phyloP scores from a whole-genome alignment of 2,113 vertebrate species.

The Saguinus midas region DNA sequence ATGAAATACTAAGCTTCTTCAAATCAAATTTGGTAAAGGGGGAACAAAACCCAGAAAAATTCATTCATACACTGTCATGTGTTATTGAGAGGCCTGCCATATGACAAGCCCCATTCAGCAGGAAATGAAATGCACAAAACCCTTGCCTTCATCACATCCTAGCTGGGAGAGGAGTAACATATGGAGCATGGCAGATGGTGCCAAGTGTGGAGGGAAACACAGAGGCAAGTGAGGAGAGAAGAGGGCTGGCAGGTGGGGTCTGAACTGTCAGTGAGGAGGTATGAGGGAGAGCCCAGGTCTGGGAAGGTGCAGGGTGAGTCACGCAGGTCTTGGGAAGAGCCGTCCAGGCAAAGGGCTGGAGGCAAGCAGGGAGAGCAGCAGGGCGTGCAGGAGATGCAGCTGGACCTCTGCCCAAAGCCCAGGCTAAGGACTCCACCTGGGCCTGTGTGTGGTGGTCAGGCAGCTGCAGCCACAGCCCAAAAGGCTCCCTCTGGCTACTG shows the following conservation, averaged over 20 bases:
- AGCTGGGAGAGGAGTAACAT: background rate
- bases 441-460: background rate
- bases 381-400: background rate
- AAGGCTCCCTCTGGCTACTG: background rate
- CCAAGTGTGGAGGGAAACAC: background rate
- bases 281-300: background rate
- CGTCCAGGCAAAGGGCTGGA: background rate
- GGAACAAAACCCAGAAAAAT: background rate
- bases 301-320: background rate
- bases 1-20: background rate
- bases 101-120: background rate
- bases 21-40: background rate
- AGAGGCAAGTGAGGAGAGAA: background rate
- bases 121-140: background rate
- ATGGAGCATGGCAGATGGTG: background rate
- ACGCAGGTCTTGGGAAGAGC: accelerated
- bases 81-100: background rate
- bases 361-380: background rate
- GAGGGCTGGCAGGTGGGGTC: background rate
- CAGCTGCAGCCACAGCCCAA: background rate
- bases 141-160: background rate
- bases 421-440: background rate
- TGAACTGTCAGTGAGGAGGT: background rate
- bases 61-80: background rate
- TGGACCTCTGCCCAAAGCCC: no score